A percentile compares a stretch with the other conserved stretches of the same genome.
Evolutionary conservation across 2,113 vertebrate species (phyloP).

Genomic region (Zapornia atra): DNA sequence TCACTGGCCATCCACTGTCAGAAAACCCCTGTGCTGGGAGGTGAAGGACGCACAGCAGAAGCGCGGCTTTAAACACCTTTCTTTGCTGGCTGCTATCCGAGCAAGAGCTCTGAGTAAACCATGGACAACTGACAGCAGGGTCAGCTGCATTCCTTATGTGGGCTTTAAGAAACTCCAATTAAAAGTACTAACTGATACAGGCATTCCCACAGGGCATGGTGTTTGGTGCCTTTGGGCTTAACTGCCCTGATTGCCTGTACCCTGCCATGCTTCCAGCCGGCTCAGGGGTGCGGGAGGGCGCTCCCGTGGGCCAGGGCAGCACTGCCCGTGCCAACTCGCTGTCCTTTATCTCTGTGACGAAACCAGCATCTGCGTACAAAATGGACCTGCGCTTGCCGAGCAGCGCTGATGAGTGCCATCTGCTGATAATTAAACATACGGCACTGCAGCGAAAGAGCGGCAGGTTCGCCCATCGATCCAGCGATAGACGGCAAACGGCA

Average conservation of each 20-base stretch:
- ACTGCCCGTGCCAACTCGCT: rapidly evolving
- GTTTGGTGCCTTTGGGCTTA: neutral
- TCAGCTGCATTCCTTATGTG: neutral
- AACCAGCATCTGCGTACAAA: neutral
- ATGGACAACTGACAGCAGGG: neutral
- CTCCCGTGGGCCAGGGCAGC: neutral
- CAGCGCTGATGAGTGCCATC: neutral
- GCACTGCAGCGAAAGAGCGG: neutral
- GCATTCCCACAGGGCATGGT: neutral
- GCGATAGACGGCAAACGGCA: rapidly evolving
- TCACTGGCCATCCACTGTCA: neutral
- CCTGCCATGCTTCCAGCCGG: neutral
- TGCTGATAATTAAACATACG: neutral
- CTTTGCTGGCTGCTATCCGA: neutral
- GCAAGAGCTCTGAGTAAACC: neutral
- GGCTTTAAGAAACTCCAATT: neutral
- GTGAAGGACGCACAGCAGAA: neutral
- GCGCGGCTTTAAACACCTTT: neutral
- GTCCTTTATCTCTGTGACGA: neutral
- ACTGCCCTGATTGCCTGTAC: neutral
- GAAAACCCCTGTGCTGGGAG: neutral
- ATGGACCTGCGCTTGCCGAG: neutral
- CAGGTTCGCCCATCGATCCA: neutral
- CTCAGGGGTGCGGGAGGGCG: neutral
- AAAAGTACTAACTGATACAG: neutral